These are phyloP conservation scores for Popillia japonica DNA, from an alignment of 1,140 invertebrate species.

Conservation along the genomic window DNA sequence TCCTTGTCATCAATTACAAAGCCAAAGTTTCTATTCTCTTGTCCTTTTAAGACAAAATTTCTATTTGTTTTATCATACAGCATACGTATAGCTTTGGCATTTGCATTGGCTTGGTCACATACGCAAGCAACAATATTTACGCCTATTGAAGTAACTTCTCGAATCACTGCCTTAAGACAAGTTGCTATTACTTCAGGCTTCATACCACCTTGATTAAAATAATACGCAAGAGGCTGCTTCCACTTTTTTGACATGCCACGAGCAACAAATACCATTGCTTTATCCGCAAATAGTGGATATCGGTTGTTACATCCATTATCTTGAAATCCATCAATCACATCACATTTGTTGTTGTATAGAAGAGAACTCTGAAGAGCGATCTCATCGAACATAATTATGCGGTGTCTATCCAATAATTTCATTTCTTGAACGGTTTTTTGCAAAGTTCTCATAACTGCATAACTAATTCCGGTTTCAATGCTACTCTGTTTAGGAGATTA, in stretches of 20 bases:
- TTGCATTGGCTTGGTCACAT: not conserved
- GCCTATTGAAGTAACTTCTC: not conserved
- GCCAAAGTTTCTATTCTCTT: too few relatives aligned
- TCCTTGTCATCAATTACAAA: too few relatives aligned
- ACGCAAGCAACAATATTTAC: not conserved
- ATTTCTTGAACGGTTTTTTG: not conserved
- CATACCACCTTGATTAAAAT: not conserved
- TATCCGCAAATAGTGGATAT: too few relatives aligned
- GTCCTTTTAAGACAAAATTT: not conserved
- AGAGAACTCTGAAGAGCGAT: not conserved
- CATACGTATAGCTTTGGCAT: not conserved
- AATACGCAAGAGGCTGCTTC: not conserved
- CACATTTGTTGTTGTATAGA: too few relatives aligned
- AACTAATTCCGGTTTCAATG: not conserved
- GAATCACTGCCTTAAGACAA: not conserved
- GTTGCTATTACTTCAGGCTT: not conserved
- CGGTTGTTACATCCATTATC: too few relatives aligned
- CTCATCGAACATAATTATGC: not conserved
- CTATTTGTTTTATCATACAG: not conserved
- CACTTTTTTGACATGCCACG: not conserved
- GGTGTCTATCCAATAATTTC: not conserved
- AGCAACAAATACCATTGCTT: not conserved
- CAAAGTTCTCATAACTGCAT: not conserved
- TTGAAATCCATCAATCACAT: too few relatives aligned
- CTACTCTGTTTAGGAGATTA: not conserved